A percentile compares a stretch with the other conserved stretches of the same genome.
phyloP scores from a whole-genome alignment of 64 coral and sea anemone species.

The Porites australiensis region DNA sequence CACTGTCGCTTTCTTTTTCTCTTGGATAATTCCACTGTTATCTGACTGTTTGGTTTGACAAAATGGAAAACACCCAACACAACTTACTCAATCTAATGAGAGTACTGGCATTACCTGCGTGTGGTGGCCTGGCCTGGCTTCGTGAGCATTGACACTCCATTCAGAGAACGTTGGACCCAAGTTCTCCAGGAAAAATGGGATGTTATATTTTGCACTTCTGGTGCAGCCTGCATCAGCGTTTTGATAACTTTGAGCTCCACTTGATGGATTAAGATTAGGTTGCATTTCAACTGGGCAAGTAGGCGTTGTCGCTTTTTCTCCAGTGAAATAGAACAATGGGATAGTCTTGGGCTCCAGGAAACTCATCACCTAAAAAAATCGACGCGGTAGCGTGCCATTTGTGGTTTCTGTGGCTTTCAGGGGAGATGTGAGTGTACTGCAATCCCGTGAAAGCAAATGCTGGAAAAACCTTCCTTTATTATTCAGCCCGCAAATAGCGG shows the following conservation, averaged over 20 bases:
- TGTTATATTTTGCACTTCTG: conserved; percentile 66
- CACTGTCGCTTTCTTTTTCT: no score
- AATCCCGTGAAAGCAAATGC: no score
- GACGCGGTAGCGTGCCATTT: not conserved
- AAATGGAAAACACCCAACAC: no score
- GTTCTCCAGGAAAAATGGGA: conserved; percentile 75
- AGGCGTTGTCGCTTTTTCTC: conserved; percentile 80
- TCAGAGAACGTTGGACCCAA: conserved; percentile 79
- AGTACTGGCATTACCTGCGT: conserved; percentile 69
- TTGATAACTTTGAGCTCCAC: conserved; percentile 76
- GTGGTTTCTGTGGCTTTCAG: not conserved
- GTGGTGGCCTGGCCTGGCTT: conserved; percentile 91
- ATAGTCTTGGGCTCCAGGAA: conserved; percentile 74
- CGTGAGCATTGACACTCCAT: conserved; percentile 91
- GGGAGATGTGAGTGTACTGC: no score
- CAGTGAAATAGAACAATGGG: conserved; percentile 82
- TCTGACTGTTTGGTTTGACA: no score
- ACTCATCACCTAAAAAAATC: conserved; percentile 82
- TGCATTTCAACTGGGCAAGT: conserved; percentile 82
- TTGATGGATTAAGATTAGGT: conserved; percentile 76
- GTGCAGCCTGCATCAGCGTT: conserved; percentile 9
- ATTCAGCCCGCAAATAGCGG: no score
- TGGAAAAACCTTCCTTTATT: no score
- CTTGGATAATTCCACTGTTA: no score
- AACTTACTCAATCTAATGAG: no score